Conservation (phyloP, 2,888 invertebrate genomes). For the Synergus umbraculus region DNA sequence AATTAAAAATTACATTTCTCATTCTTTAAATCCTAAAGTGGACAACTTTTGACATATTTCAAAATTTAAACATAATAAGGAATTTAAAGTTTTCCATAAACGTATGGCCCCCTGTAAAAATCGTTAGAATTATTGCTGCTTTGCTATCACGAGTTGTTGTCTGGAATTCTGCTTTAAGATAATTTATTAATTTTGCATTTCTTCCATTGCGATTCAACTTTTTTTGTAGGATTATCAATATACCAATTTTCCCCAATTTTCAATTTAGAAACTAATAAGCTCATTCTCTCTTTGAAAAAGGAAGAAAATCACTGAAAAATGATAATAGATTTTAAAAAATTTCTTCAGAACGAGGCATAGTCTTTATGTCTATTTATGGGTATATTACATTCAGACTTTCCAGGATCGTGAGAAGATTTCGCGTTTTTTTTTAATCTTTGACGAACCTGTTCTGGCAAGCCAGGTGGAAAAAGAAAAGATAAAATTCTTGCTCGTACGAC, state of each 20-base stretch:
- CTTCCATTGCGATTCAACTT: too few relatives aligned
- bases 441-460: conserved; percentile 34
- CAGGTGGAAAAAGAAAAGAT: conserved; percentile 28
- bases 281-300: conserved; percentile 12
- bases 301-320: conserved; percentile 8
- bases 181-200: too few relatives aligned
- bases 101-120: too few relatives aligned
- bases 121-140: too few relatives aligned
- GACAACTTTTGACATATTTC: too few relatives aligned
- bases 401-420: conserved; percentile 37
- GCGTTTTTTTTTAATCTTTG: conserved; percentile 32
- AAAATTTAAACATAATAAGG: too few relatives aligned
- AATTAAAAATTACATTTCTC: not conserved
- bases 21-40: not conserved
- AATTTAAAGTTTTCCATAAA: too few relatives aligned
- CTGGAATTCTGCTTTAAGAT: too few relatives aligned
- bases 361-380: conserved; percentile 19
- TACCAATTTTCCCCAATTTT: too few relatives aligned
- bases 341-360: conserved; percentile 14
- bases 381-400: conserved; percentile 39
- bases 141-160: too few relatives aligned
- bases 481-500: conserved; percentile 59
- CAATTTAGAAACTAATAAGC: too few relatives aligned
- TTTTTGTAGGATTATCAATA: too few relatives aligned
- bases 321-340: conserved; percentile 8